phyloP scores from a whole-genome alignment of 2,113 vertebrate genomes.

The Ifrita kowaldi region DNA sequence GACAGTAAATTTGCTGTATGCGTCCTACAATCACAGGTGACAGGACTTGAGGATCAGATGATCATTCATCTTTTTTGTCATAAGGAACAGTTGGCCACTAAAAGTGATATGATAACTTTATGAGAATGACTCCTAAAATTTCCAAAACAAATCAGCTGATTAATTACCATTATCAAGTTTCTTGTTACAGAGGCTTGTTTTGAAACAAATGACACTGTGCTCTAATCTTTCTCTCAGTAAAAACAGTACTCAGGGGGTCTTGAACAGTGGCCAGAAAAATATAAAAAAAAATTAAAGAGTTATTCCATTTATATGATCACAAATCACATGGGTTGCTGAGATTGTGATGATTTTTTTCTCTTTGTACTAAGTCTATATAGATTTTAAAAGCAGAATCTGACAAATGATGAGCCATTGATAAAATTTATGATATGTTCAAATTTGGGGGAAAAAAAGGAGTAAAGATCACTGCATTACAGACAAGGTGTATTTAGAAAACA shows the following conservation, averaged over 20 bases:
- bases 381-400: neutral
- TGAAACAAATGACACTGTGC: neutral
- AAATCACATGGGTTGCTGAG: neutral
- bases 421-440: neutral
- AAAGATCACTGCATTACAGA: neutral
- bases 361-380: neutral
- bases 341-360: neutral
- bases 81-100: neutral
- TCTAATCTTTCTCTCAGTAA: neutral
- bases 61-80: neutral
- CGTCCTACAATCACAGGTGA: neutral
- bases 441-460: accelerated
- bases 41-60: neutral
- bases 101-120: neutral
- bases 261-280: neutral
- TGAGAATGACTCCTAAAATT: neutral
- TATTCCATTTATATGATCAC: neutral
- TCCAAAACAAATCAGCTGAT: neutral
- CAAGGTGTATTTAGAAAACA: neutral
- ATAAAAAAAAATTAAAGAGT: neutral
- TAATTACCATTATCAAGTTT: neutral
- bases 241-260: neutral
- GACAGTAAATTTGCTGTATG: neutral
- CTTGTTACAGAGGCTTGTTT: neutral
- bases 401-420: neutral